Evolutionary conservation across 2,888 invertebrate species (phyloP), one percentile per base, ranked within the genome.

Genomic region (Elmis aenea): DNA sequence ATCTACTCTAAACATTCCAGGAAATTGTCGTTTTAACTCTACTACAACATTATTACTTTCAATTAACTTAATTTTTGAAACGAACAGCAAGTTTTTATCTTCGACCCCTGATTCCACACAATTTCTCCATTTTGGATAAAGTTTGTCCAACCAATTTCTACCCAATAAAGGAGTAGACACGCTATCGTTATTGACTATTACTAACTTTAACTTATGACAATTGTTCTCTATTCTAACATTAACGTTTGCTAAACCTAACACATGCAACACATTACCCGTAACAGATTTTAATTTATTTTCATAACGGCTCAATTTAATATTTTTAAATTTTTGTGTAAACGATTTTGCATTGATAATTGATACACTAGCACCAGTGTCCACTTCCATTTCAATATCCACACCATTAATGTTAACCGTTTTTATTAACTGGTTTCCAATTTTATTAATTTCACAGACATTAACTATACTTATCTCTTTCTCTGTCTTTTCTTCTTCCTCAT

Each of bases 331-430:
- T n/a, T n/a, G n/a, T n/a, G n/a, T n/a, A n/a, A 9, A 23, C n/a
- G n/a, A n/a, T 4, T 23, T 11, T 9, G n/a, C 3, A 25, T 25
- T 12, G 3, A 42, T 33, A 10, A 42, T 21, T 2, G 38, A 18
- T 13, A 32, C 29, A 37, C 37, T 37, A 9, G 38, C 42, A 14
- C 42, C 42, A 9, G 60, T 77, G 75, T 55, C 74, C 74, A 1
- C 73, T 76, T 1, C 78, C 80, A 54, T 72, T 72, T 24, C 73
- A 75, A 62, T 23, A n/a, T n/a, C 25, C 12, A 18, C 20, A 8
- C 24, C 11, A 15, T 15, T 16, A 2, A 33, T 10, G 2, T 26
- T 10, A 16, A 18, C 25, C 4, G 33, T 11, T 24, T 22, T 13
- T 2, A 16, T 5, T 11, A 9, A 12, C 11, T 6, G 2, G 13